phyloP scores from a whole-genome alignment of 1,140 invertebrate species.

The Caligus rogercresseyi region DNA sequence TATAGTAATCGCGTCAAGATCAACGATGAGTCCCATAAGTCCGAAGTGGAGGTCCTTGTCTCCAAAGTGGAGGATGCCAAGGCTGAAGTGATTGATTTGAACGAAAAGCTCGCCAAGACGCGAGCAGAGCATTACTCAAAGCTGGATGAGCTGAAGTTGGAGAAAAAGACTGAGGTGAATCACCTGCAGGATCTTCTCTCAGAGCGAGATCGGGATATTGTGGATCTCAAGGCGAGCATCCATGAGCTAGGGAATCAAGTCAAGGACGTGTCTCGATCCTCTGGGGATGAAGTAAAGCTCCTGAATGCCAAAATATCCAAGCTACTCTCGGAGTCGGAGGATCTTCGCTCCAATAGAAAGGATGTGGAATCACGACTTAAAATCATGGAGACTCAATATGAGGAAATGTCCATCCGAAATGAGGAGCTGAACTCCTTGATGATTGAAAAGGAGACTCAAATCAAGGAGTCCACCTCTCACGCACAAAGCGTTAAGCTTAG shows the following conservation, averaged over 20 bases:
- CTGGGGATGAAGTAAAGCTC: slow-evolving; percentile 6
- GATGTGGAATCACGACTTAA: slow-evolving; percentile 11
- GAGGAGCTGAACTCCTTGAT: slow-evolving; percentile 6
- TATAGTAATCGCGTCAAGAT: slow-evolving; percentile 10
- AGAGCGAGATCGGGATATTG: slow-evolving; percentile 6
- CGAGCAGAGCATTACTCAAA: slow-evolving; percentile 8
- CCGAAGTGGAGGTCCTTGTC: slow-evolving; percentile 13
- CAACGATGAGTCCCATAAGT: slow-evolving; percentile 9
- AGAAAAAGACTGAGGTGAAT: slow-evolving; percentile 18
- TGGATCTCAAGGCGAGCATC: slow-evolving; percentile 6
- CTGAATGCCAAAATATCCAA: background rate
- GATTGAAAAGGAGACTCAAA: slow-evolving; percentile 14
- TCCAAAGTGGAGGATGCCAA: slow-evolving; percentile 15
- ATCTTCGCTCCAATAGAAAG: background rate
- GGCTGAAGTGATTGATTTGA: slow-evolving; percentile 6
- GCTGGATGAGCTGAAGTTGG: slow-evolving; percentile 9
- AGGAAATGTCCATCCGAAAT: slow-evolving; percentile 8
- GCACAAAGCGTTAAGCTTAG: slow-evolving; percentile 6
- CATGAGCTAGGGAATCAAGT: background rate
- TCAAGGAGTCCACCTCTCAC: slow-evolving; percentile 3
- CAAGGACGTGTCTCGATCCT: background rate
- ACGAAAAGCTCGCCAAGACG: slow-evolving; percentile 8
- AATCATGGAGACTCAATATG: background rate
- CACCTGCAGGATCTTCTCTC: slow-evolving; percentile 7
- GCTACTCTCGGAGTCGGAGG: slow-evolving; percentile 1